Evolutionary conservation across 1,140 invertebrate genomes (phyloP), one percentile per base, ranked within the genome.

Genomic region (Lucilia sericata): DNA sequence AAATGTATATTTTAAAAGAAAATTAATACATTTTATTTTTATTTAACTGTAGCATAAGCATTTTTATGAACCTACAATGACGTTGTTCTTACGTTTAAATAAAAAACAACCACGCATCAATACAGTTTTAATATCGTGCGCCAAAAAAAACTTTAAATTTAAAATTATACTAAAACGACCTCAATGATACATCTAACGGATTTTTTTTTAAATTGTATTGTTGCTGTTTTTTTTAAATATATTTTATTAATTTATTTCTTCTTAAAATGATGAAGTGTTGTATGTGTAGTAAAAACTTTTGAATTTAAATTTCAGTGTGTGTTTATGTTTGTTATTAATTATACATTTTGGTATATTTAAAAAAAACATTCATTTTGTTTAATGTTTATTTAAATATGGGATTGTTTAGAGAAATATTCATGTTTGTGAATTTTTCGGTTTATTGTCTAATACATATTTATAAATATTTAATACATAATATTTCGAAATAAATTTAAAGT

Each of bases 141-240:
- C 65, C 65, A 70, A 70, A 70, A 25, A 70, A 70, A 70, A 30
- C 3, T 30, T 30, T 3, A 30, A 30, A 30, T 30, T 30, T 30
- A 30, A 30, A 70, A 70, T 70, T 9, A 70, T 7, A 70, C n/a
- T 70, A 70, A 70, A 70, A 70, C 65, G 19, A 70, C 19, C 65
- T 70, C 65, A 70, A 70, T 19, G 65, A 70, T 70, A 70, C 17
- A 70, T 70, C n/a, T 70, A 70, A 70, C 65, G 65, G 65, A 70
- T 21, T 21, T 70, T 21, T 70, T 70, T 42, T 55, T 55, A 55
- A 55, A 12, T 42, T 42, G 10, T 42, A 8, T 42, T 55, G 13
- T 55, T 14, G 51, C 9, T 55, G 49, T 42, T 42, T 42, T 36
- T 60, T n/a, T n/a, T n/a, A 60, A 70, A 21, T 9, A 70, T 7